phyloP scores from a whole-genome alignment of 2,113 vertebrate genomes.

The Felis chaus region DNA sequence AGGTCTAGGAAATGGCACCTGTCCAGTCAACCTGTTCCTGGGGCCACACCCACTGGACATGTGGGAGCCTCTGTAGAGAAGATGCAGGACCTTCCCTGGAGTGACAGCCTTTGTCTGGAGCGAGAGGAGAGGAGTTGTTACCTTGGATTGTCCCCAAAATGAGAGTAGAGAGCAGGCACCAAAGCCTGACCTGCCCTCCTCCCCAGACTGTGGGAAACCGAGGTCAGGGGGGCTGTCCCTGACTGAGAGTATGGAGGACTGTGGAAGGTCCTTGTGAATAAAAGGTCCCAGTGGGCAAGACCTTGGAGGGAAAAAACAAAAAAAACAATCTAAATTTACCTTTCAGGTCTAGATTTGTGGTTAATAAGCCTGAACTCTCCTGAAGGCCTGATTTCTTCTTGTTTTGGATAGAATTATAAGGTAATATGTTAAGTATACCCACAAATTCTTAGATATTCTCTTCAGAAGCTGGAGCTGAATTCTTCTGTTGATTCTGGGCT shows the following conservation, averaged over 20 bases:
- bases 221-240: not conserved
- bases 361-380: not conserved
- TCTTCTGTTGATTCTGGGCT: not conserved
- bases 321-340: not conserved
- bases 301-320: not conserved
- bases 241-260: not conserved
- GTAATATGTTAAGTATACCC: not conserved
- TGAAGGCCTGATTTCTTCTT: not conserved
- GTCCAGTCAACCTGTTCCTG: not conserved
- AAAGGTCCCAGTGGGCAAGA: not conserved
- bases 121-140: not conserved
- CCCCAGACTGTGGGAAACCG: not conserved
- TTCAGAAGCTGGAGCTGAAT: not conserved
- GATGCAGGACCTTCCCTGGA: not conserved
- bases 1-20: not conserved
- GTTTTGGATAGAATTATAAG: not conserved
- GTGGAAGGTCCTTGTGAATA: slow-evolving; percentile 29
- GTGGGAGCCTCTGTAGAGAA: not conserved
- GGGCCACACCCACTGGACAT: not conserved
- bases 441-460: not conserved
- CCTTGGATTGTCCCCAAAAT: not conserved
- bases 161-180: no score
- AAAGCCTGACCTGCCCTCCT: not conserved
- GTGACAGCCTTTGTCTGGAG: not conserved
- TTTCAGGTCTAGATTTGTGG: not conserved